Conservation (phyloP, 2,888 invertebrate species). For the Iphiclides podalirius region DNA sequence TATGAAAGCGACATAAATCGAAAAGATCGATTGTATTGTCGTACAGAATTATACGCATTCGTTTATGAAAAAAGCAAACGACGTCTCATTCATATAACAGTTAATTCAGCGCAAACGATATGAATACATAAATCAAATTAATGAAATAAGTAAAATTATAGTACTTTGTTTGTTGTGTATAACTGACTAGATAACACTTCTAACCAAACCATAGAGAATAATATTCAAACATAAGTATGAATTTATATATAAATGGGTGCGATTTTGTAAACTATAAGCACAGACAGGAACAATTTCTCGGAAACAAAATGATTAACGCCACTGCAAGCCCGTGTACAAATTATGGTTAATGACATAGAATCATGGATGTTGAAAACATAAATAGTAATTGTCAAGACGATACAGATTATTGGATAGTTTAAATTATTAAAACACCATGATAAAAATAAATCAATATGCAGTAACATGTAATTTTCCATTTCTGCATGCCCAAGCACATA, state of each 20-base stretch:
- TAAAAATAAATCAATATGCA: conserved; percentile 42
- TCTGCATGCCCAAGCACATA: conserved; percentile 79
- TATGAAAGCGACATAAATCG: conserved; percentile 37
- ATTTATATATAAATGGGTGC: too few relatives aligned
- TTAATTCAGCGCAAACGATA: too few relatives aligned
- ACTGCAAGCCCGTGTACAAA: conserved; percentile 61
- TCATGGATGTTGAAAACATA: conserved; percentile 52
- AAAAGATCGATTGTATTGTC: conserved; percentile 24
- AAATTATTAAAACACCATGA: conserved; percentile 50
- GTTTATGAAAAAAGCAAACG: neutral
- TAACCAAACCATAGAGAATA: too few relatives aligned
- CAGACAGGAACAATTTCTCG: neutral
- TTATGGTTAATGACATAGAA: conserved; percentile 58
- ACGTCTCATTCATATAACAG: too few relatives aligned
- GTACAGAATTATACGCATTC: neutral
- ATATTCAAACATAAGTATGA: too few relatives aligned
- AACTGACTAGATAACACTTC: too few relatives aligned
- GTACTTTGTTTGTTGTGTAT: too few relatives aligned
- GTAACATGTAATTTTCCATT: conserved; percentile 64
- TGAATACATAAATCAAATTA: too few relatives aligned
- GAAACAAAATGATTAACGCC: conserved; percentile 43
- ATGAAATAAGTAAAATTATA: too few relatives aligned
- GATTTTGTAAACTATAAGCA: too few relatives aligned
- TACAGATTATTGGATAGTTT: neutral
- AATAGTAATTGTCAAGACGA: neutral